Percentiles rank a stretch among this genome's conserved stretches.
These are phyloP conservation scores for Phrynosoma blainvillii DNA, from an alignment of 2,113 vertebrate genomes.

Conservation along the genomic window DNA sequence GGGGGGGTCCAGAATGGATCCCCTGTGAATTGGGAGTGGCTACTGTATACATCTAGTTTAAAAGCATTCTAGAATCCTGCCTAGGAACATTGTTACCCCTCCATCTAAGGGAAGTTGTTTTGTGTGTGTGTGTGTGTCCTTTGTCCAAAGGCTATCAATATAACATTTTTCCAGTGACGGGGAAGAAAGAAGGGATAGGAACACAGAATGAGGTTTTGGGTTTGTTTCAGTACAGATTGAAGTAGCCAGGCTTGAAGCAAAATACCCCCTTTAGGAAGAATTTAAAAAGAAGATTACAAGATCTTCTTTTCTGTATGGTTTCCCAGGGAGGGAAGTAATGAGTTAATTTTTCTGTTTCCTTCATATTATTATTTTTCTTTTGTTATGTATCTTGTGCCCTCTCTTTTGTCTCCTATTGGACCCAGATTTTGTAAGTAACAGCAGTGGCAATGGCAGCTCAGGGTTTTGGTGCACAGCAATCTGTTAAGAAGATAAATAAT, in stretches of 20 bases:
- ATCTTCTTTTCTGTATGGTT: slow-evolving; percentile 15
- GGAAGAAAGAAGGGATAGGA: no score
- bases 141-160: not conserved
- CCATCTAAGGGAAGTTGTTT: no score
- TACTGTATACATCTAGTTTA: no score
- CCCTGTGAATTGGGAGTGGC: no score
- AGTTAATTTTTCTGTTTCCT: slow-evolving; percentile 61
- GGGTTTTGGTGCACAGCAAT: slow-evolving; percentile 90
- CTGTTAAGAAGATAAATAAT: slow-evolving; percentile 97
- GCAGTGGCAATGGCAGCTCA: slow-evolving; percentile 83
- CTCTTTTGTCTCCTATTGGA: slow-evolving; percentile 63
- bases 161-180: not conserved
- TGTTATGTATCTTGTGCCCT: slow-evolving; percentile 62
- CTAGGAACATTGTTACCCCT: no score
- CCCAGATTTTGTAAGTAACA: slow-evolving; percentile 65
- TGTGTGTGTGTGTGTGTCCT: no score
- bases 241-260: no score
- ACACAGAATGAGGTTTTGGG: not conserved
- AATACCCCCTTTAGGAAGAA: not conserved
- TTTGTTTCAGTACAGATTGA: not conserved
- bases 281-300: not conserved
- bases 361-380: slow-evolving; percentile 33
- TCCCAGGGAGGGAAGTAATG: slow-evolving; percentile 43
- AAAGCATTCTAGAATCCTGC: no score
- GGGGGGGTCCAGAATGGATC: no score